Conservation (phyloP, 2,888 invertebrate species). For the Geophilus truncorum region DNA sequence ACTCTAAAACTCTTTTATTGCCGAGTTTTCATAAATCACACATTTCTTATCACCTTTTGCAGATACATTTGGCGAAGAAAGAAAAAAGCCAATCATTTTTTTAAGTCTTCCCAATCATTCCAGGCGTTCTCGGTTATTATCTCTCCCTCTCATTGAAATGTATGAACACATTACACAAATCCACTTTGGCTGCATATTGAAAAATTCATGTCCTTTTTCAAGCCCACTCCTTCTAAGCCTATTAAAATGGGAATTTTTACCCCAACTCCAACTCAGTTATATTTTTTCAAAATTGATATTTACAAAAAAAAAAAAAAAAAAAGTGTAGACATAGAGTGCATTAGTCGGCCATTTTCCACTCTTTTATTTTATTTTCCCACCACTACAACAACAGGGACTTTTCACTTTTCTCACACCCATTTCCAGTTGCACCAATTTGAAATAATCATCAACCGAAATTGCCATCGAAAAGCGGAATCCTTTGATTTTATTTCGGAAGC, state of each 20-base stretch:
- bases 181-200: conserved; percentile 35
- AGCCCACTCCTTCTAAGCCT: conserved; percentile 30
- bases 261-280: conserved; percentile 12
- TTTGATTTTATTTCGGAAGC: not conserved
- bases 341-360: not conserved
- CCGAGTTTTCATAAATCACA: conserved; percentile 7
- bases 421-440: not conserved
- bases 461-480: not conserved
- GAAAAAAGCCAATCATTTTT: conserved; percentile 13
- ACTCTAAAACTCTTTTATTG: conserved; percentile 3
- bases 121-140: not conserved
- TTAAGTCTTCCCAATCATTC: not conserved
- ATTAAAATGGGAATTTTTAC: conserved; percentile 29
- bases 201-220: conserved; percentile 34
- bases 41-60: not conserved
- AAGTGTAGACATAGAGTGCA: no score
- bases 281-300: conserved; percentile 33
- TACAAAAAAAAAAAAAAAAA: not conserved
- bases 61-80: not conserved
- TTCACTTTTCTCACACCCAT: not conserved
- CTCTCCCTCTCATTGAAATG: conserved; percentile 32
- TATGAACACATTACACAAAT: conserved; percentile 35
- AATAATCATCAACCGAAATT: not conserved
- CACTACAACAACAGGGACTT: not conserved
- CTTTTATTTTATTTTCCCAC: not conserved